Evolutionary conservation across 2,113 vertebrate genomes (phyloP).

Genomic region (Plecturocebus donacophilus): DNA sequence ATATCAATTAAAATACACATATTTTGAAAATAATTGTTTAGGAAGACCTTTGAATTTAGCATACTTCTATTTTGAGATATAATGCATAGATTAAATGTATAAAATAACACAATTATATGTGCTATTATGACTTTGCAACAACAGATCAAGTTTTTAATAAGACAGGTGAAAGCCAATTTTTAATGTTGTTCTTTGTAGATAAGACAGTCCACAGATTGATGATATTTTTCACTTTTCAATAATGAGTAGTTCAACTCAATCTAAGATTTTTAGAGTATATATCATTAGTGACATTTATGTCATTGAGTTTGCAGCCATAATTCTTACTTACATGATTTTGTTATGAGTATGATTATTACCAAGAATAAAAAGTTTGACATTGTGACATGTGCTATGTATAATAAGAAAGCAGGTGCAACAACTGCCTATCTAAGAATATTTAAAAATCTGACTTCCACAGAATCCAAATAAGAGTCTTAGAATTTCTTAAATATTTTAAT

Average conservation of each 20-base stretch:
- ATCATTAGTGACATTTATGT: neutral
- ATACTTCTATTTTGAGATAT: constrained; percentile 7
- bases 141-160: neutral
- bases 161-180: neutral
- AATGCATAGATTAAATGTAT: neutral
- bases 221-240: constrained; percentile 24
- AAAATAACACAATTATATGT: neutral
- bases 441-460: neutral
- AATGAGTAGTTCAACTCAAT: neutral
- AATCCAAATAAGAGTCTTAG: constrained; percentile 20
- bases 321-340: constrained; percentile 2
- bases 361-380: neutral
- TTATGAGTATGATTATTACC: neutral
- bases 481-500: constrained; percentile 24
- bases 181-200: neutral
- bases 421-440: constrained; percentile 15
- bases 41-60: neutral
- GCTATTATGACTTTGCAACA: neutral
- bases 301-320: neutral
- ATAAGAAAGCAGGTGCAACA: neutral
- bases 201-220: neutral
- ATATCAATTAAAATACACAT: neutral
- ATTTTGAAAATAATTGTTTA: neutral
- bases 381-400: neutral
- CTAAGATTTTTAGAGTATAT: neutral